These are phyloP conservation scores for Eira barbara DNA, from an alignment of 2,113 vertebrate species.

Conservation along the genomic window DNA sequence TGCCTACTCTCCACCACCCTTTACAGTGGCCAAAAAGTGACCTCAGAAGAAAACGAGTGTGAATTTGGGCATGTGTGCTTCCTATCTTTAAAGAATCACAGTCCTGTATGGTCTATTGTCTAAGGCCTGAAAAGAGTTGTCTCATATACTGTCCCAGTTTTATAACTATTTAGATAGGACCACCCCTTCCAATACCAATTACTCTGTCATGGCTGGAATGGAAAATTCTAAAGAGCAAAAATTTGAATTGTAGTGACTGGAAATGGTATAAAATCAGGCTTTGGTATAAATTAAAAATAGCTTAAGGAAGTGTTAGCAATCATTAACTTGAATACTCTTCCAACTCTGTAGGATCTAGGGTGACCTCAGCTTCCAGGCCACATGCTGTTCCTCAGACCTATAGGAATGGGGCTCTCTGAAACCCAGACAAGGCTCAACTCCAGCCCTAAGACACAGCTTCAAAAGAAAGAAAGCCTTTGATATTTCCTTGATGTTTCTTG, in stretches of 20 bases:
- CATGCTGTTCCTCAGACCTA: neutral
- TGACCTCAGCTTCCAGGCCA: neutral
- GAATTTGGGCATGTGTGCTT: neutral
- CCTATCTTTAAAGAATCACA: neutral
- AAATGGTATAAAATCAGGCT: neutral
- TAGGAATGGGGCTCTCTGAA: neutral
- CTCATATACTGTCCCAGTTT: neutral
- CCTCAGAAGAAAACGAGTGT: neutral
- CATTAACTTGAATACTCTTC: neutral
- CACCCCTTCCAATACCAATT: neutral
- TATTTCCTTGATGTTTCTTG: conserved; percentile 4
- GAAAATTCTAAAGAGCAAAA: neutral
- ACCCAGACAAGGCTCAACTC: neutral
- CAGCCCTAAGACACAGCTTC: neutral
- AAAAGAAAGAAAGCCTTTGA: neutral
- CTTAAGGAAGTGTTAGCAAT: neutral
- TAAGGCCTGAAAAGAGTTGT: neutral
- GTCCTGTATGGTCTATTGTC: neutral
- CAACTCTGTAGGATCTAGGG: neutral
- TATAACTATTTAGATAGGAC: neutral
- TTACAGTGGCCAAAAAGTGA: neutral
- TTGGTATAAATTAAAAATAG: neutral
- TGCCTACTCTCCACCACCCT: neutral
- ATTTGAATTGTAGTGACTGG: neutral
- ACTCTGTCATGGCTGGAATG: neutral